Conservation (phyloP, 2,113 vertebrate genomes). For the Hydropotes inermis region DNA sequence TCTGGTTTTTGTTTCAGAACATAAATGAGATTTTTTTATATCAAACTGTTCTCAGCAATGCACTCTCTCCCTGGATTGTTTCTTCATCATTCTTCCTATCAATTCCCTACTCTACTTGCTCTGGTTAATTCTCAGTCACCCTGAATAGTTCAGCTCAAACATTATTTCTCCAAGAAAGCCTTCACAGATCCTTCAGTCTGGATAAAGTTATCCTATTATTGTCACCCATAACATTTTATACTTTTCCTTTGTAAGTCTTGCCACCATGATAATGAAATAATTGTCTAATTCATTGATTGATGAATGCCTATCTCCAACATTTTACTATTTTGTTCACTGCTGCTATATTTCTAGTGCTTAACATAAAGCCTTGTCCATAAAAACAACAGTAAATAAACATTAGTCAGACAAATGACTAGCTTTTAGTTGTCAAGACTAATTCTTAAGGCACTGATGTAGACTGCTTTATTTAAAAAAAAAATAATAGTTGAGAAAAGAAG, state of each 20-base stretch:
- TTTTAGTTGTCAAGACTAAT: constrained; percentile 2
- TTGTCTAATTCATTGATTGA: not conserved
- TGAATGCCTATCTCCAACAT: not conserved
- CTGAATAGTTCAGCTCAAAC: not conserved
- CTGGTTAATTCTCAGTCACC: not conserved
- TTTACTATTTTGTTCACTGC: not conserved
- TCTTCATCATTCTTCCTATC: too few relatives aligned
- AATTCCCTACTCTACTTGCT: not conserved
- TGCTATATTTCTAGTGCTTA: not conserved
- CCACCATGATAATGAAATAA: not conserved
- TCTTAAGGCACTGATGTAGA: not conserved
- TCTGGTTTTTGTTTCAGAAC: not conserved
- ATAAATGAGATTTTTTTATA: not conserved
- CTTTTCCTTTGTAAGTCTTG: not conserved
- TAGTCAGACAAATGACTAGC: not conserved
- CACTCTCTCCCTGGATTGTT: not conserved
- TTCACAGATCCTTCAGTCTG: not conserved
- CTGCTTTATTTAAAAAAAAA: not conserved
- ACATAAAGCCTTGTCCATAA: not conserved
- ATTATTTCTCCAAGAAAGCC: not conserved
- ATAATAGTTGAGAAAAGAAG: not conserved
- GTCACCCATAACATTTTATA: not conserved
- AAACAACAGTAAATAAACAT: not conserved
- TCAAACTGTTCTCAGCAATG: not conserved
- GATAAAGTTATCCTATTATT: not conserved